Evolutionary conservation across 2,113 vertebrate species (phyloP).

Genomic region (Pao palembangensis): DNA sequence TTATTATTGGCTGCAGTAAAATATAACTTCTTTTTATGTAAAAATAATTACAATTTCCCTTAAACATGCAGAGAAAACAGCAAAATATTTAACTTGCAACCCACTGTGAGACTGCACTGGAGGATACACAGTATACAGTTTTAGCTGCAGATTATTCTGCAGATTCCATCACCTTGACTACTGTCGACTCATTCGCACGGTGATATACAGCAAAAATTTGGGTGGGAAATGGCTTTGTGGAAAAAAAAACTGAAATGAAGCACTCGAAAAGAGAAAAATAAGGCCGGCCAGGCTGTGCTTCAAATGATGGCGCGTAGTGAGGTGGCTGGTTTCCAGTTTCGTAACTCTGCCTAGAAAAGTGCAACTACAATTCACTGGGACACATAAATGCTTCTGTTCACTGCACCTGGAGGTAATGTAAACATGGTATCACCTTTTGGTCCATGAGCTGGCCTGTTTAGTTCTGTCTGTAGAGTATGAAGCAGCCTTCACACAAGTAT

Average conservation of each 20-base stretch:
- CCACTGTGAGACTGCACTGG: conserved; percentile 44
- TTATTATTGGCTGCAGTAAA: conserved; percentile 27
- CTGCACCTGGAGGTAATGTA: conserved; percentile 38
- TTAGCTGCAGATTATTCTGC: conserved; percentile 57
- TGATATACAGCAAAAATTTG: conserved; percentile 14
- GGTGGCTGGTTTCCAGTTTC: neutral
- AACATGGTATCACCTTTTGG: conserved; percentile 43
- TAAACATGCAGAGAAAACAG: conserved; percentile 8
- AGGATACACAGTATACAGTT: conserved; percentile 28
- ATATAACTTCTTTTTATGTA: conserved; percentile 32
- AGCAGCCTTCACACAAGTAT: conserved; percentile 13
- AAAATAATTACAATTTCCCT: conserved; percentile 39
- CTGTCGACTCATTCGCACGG: conserved; percentile 12
- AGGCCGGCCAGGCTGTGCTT: neutral
- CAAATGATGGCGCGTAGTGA: conserved; percentile 6
- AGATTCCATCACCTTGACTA: too few relatives aligned
- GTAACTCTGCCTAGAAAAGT: conserved; percentile 15
- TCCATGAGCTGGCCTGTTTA: conserved; percentile 36
- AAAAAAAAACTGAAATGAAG: neutral
- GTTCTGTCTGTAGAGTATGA: conserved; percentile 10
- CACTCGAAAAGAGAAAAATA: neutral
- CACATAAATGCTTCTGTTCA: conserved; percentile 25
- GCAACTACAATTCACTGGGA: conserved; percentile 1
- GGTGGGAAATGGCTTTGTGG: conserved; percentile 8
- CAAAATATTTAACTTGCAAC: conserved; percentile 34